Base-by-base conservation (phyloP, 2,797 vertebrate species). In the Psittacula echo region DNA sequence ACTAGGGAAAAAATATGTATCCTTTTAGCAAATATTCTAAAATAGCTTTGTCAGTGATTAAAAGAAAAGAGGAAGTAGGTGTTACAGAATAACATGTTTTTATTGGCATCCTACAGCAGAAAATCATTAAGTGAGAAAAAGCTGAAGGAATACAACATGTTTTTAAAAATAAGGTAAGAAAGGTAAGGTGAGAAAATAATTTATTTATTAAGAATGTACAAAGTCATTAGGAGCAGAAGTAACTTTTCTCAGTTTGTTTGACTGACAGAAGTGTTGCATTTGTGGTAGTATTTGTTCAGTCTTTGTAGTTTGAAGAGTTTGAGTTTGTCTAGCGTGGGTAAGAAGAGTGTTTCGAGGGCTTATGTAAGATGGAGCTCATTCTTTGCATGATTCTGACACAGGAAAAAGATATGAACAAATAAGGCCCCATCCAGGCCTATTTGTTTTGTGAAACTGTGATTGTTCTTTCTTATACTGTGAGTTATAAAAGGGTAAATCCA, bases 11-110 rank as follows among this genome's bases (percentile, higher is more conserved):
- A 89, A 88, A 51, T 37, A 54, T 65, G 13, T 87, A 60, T 70
- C 32, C 47, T 77, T 88, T 88, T 26, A 94, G 62, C 32, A 93
- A 86, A 89, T 87, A 71, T 53, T 89, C 56, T 85, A 87, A 92
- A 92, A 85, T 67, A 95, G 58, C 51, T 79, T 87, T 88, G 27
- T 79, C 22, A 62, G 44, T 21, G 53, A 78, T 62, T 81, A 85
- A 93, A 96, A 88, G 7, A 87, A 89, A 94, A 78, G 44, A 85
- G 92, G 91, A 95, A 96, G 32, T 68, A 65, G 39, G 24, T 56
- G 17, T 67, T 85, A 42, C 54, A 80, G 19, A 58, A 29, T 24
- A 70, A 48, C 23, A 58, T 64, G 16, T 34, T 82, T 87, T 48
- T 85, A 47, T 75, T 85, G 73, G 32, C 30, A 75, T 64, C 24